Base-by-base conservation (phyloP, 53 echinoderm and acorn worm genomes). In the Crossaster papposus region DNA sequence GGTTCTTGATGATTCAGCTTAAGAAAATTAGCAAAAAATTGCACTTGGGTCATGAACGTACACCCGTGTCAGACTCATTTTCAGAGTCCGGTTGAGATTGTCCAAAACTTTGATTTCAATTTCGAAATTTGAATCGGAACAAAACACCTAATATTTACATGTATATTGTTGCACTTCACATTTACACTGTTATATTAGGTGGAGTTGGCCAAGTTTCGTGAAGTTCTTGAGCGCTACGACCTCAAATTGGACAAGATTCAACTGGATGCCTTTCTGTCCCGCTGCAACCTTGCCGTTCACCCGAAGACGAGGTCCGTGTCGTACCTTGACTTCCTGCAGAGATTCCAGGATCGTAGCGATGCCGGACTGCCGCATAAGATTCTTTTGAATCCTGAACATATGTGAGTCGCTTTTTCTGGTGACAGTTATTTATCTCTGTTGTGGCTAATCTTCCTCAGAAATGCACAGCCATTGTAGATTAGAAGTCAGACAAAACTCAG, bases 331-430 rank as follows among this genome's bases (percentile, higher is more conserved):
- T 98, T 98, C 91, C 81, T 98, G 24, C 94, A 94, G 29, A 64
- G 96, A 34, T 98, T 98, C 91, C 99, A 98, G 64, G 99, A 98
- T 74, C 85, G 99, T 29, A 96, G 96, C 64, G 94, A 96, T 50
- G 86, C 89, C 38, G 99, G 99, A 15, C 83, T 98, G 32, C 92
- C 99, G 29, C 96, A 98, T 74, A 92, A 89, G 75, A 98, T 98
- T 76, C 78, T 98, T 18, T 76, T 92, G n/a, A 90, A 98, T 65
- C 99, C 99, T 20, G 86, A 89, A 50, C 99, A 98, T 89, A 94
- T 91, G 99, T 98, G 86, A 94, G 94, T 91, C 72, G 14, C n/a
- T 68, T 68, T 28, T 44, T 44, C 9, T 9, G 2, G 44, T 44
- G 11, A 14, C 10, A 15, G 17, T 68, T 64, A 65, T 81, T 83